Evolutionary conservation across 2,888 invertebrate genomes (phyloP).

Genomic region (Drosophila multiciliata): DNA sequence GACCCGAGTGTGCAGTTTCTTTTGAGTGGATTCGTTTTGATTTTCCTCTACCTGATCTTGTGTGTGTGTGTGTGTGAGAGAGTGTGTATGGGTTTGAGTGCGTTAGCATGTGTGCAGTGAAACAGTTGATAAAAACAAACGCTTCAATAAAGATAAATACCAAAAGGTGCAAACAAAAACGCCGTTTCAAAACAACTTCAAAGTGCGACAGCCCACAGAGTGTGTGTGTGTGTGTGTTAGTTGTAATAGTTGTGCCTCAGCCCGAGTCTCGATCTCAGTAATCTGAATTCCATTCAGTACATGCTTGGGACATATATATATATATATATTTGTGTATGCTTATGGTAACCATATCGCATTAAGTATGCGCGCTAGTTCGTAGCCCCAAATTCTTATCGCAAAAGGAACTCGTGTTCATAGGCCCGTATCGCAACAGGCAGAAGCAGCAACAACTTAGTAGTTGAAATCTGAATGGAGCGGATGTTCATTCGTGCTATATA

Average conservation of each 20-base stretch:
- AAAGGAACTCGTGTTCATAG: constrained; percentile 80
- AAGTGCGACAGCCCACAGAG: not conserved
- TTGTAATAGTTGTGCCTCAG: constrained; percentile 3
- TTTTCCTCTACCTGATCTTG: constrained; percentile 63
- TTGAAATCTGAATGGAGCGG: constrained; percentile 78
- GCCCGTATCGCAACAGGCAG: constrained; percentile 60
- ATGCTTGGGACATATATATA: not conserved
- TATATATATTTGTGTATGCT: constrained; percentile 1
- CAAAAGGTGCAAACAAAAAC: constrained; percentile 73
- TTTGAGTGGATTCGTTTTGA: constrained; percentile 67
- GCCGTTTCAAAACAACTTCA: constrained; percentile 20
- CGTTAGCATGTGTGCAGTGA: constrained; percentile 50
- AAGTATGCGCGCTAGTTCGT: constrained; percentile 60
- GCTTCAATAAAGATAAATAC: constrained; percentile 73
- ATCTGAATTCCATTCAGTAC: constrained; percentile 23
- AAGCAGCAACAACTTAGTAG: constrained; percentile 36
- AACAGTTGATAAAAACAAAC: constrained; percentile 79
- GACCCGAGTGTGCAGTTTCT: constrained; percentile 59
- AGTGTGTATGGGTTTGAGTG: constrained; percentile 17
- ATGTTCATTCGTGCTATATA: constrained; percentile 62
- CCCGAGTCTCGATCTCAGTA: not conserved
- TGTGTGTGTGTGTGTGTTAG: not conserved
- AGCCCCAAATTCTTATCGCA: constrained; percentile 83
- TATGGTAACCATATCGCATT: constrained; percentile 44
- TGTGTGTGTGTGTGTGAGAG: constrained; percentile 15